Percentiles rank a stretch among this genome's conserved stretches.
phyloP scores from a whole-genome alignment of 2,113 vertebrate species.

The Callithrix jacchus region DNA sequence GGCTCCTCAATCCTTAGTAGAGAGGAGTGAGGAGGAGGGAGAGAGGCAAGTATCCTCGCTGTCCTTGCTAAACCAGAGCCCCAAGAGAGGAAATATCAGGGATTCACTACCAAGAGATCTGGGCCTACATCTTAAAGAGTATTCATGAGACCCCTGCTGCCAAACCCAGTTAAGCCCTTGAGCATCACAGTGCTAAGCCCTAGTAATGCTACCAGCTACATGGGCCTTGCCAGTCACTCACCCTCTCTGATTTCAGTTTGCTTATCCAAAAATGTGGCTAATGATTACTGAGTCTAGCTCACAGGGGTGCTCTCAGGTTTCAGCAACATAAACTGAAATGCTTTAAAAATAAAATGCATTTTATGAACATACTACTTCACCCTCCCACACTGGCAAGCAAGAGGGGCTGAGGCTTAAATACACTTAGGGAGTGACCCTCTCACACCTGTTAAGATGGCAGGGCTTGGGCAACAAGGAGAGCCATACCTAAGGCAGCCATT shows the following conservation, averaged over 20 bases:
- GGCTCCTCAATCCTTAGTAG: not conserved
- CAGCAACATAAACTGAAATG: not conserved
- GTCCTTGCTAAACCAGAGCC: not conserved
- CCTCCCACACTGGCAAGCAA: not conserved
- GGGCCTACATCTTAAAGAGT: not conserved
- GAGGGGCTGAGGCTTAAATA: not conserved
- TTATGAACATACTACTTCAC: not conserved
- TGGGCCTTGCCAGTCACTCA: not conserved
- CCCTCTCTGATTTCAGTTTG: not conserved
- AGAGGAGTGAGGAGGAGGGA: not conserved
- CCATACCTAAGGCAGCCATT: not conserved
- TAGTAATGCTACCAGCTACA: not conserved
- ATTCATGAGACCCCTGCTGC: not conserved
- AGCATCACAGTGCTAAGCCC: not conserved
- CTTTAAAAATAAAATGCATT: slow-evolving; percentile 23
- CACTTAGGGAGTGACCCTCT: not conserved
- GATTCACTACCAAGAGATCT: not conserved
- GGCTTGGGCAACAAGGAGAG: not conserved
- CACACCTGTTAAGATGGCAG: not conserved
- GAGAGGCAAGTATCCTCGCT: not conserved
- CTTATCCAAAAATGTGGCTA: slow-evolving; percentile 14
- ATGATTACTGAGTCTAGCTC: not conserved
- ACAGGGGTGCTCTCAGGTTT: not conserved
- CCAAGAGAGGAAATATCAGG: not conserved
- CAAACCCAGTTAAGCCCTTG: not conserved